A percentile compares a stretch with the other conserved stretches of the same genome.
Evolutionary conservation across 2,797 vertebrate genomes (phyloP).

Genomic region (Euthynnus affinis): DNA sequence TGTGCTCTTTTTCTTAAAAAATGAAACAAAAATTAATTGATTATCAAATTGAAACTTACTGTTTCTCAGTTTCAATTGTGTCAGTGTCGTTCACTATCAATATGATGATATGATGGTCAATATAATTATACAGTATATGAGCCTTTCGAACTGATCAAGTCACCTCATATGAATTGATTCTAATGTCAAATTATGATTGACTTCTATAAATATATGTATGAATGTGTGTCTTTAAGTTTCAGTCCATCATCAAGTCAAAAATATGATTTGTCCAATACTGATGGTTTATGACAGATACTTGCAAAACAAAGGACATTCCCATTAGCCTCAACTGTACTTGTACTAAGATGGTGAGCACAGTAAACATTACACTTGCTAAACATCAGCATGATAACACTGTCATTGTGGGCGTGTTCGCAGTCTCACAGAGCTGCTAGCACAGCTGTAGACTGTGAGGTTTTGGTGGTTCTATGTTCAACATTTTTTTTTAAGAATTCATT

Average conservation of each 20-base stretch:
- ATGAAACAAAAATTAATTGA: too few relatives aligned
- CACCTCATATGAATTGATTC: slow-evolving; percentile 7
- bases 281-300: not conserved
- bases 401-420: not conserved
- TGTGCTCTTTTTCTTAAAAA: too few relatives aligned
- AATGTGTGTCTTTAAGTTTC: not conserved
- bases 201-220: not conserved
- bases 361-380: too few relatives aligned
- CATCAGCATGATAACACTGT: not conserved
- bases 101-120: not conserved
- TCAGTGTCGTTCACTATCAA: not conserved
- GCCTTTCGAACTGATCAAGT: slow-evolving; percentile 8
- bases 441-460: not conserved
- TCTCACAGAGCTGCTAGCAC: not conserved
- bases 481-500: not conserved
- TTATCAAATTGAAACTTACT: too few relatives aligned
- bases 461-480: not conserved
- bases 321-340: not conserved
- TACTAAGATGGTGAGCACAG: not conserved
- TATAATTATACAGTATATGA: not conserved
- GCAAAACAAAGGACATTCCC: too few relatives aligned
- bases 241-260: not conserved
- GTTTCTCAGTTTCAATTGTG: not conserved
- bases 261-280: not conserved
- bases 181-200: not conserved